phyloP scores from a whole-genome alignment of 2,797 vertebrate species.

The Crenichthys baileyi region DNA sequence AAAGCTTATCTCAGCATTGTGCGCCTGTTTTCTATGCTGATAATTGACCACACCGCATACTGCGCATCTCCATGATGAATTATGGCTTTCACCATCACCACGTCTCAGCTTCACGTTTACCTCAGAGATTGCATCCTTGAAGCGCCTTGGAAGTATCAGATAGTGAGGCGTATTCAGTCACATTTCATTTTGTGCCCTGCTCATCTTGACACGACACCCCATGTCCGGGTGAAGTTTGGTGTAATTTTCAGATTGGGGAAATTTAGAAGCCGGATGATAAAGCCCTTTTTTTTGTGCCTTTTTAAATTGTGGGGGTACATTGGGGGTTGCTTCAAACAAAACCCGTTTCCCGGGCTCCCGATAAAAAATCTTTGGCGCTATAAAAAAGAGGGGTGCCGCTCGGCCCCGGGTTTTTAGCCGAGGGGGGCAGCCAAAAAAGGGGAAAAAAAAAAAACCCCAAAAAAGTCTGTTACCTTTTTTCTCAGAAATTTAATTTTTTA shows the following conservation, averaged over 20 bases:
- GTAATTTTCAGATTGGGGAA: conserved; percentile 25
- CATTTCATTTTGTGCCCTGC: conserved; percentile 26
- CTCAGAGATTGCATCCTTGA: conserved; percentile 49
- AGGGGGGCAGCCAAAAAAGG: too few species aligned
- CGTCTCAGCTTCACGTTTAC: conserved; percentile 37
- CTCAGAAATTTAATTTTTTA: too few species aligned
- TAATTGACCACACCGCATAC: conserved; percentile 54
- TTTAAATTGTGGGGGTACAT: too few species aligned
- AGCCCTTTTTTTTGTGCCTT: conserved; percentile 12
- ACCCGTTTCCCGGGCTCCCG: too few species aligned
- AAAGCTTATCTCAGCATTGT: conserved; percentile 19
- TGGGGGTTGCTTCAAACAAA: too few species aligned
- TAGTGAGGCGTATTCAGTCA: conserved; percentile 22
- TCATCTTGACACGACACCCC: conserved; percentile 10
- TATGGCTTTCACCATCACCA: conserved; percentile 17
- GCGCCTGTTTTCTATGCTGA: conserved; percentile 33
- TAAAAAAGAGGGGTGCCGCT: too few species aligned
- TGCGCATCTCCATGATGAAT: conserved; percentile 39
- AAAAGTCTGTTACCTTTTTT: too few species aligned
- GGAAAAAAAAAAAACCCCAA: too few species aligned
- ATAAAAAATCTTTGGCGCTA: too few species aligned
- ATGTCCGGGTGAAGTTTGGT: conserved; percentile 26
- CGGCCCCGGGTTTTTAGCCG: too few species aligned
- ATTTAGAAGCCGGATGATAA: conserved; percentile 19
- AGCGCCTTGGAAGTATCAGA: conserved; percentile 38